Base-by-base conservation (phyloP, 2,888 invertebrate species). In the Hirtodrosophila histrioides region DNA sequence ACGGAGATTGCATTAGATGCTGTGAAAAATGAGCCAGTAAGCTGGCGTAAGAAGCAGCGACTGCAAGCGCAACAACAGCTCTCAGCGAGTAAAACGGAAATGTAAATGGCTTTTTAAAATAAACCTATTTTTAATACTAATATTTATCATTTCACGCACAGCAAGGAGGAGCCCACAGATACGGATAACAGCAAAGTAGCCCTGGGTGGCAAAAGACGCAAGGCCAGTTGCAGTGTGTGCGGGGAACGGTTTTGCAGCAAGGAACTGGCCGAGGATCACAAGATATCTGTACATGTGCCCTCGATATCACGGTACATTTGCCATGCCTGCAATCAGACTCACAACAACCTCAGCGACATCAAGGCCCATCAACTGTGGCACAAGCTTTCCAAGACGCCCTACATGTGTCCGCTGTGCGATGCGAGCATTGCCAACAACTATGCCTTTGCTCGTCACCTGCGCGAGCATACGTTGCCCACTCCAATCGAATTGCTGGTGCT, bases 311-410 rank as follows among this genome's bases (percentile, higher is more conserved):
- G 90, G 3, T 92, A 89, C 65, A 90, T 92, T 0, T 94, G 94
- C 79, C 92, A 92, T 63, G 91, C 93, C 0, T 94, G 94, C 65
- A 89, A 92, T 11, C 89, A 91, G 31, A 92, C 92, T 85, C 92
- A 93, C 68, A 17, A 69, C 0, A 89, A 89, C 0, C 31, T 66
- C 0, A 92, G 91, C 5, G 92, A 92, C 37, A 89, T 92, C 0
- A 77, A 86, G 4, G 70, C 88, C 0, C 93, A 94, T 68, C 93
- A 93, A 73, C 75, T 88, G 23, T 89, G 89, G 84, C 93, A 93
- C 78, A 86, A 83, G 29, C 73, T 81, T 4, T 89, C 90, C 0
- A 89, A 88, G 31, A 89, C 90, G 0, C 92, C 92, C 0, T 93
- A 93, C 81, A 78, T 81, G 49, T 94, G 94, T 67, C 87, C 89